Evolutionary conservation across 2,797 vertebrate species (phyloP), one percentile per base, ranked within the genome.

Genomic region (Picus viridis): DNA sequence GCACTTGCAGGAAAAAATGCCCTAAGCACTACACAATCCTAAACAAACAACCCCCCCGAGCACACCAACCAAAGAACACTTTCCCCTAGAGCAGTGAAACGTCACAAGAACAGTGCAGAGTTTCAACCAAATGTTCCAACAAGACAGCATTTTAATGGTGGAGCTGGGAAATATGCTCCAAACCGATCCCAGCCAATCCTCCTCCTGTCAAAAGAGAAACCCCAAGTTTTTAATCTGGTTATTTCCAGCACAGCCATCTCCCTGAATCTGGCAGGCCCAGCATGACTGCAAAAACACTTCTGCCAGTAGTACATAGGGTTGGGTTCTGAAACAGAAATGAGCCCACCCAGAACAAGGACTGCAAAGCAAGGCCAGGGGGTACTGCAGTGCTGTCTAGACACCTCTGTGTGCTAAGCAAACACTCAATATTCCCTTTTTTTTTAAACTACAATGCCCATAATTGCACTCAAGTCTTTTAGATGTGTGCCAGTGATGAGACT

Each of bases 91-190:
- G 43, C 12, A 84, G 8, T 71, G 86, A 90, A 78, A 27, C 2
- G 3, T 7, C 56, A 8, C 9, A 82, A 74, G 24, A 83, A 32
- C 22, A 78, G 53, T 27, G 15, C 22, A 81, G 58, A 90, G 79
- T 82, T 76, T 45, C 76, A 92, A 81, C 26, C 12, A 82, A 82
- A 82, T 65, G 78, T n/a, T 76, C 47, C 79, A 86, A 30, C 27
- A 36, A 64, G 57, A 49, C 51, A 79, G 56, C 22, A 80, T 49
- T 83, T 77, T 24, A 89, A 63, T 22, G 22, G 6, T 15, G 41
- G 23, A 77, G 26, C 15, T 91, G 27, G 47, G 76, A 80, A 87
- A 88, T 15, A 68, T 1, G 56, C 90, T 58, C 61, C 56, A 65
- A 53, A 24, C 34, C 1, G 3, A 86, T 49, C 49, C 53, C 32